Evolutionary conservation across 2,888 invertebrate genomes (phyloP).

Genomic region (Conus canariensis): DNA sequence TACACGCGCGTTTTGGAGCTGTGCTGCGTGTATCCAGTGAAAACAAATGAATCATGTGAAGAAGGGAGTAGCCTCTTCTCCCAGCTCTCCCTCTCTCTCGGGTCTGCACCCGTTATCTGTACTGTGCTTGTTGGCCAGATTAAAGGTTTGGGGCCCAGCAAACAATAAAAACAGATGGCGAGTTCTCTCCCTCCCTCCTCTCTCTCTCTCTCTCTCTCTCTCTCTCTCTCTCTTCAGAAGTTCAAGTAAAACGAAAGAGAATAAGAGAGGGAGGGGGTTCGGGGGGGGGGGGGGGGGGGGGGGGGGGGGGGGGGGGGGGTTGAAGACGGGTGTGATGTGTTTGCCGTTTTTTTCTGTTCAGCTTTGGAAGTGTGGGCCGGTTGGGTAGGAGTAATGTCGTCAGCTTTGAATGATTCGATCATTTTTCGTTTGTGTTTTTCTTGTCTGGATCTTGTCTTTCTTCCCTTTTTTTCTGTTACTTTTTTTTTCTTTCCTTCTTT

Average conservation of each 20-base stretch:
- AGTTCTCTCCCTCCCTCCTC: not conserved
- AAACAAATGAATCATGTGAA: constrained; percentile 51
- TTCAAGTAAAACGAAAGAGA: not conserved
- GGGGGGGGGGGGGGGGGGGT: too few relatives aligned
- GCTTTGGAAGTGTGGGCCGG: too few relatives aligned
- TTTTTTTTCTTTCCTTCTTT: not conserved
- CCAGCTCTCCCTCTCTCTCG: not conserved
- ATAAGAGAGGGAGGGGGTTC: not conserved
- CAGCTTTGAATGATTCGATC: too few relatives aligned
- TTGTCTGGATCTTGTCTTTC: too few relatives aligned
- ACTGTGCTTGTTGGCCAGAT: constrained; percentile 40
- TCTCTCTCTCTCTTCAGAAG: too few relatives aligned
- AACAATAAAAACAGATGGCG: constrained; percentile 42
- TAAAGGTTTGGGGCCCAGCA: constrained; percentile 41
- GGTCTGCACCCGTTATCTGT: constrained; percentile 40
- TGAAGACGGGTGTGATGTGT: too few relatives aligned
- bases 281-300: not conserved
- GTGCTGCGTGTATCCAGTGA: constrained; percentile 30
- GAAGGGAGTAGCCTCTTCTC: constrained; percentile 17
- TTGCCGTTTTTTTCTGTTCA: too few relatives aligned
- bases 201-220: not conserved
- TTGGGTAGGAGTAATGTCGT: too few relatives aligned
- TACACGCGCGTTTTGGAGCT: too few relatives aligned
- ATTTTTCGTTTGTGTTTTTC: too few relatives aligned
- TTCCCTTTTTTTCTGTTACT: not conserved